These are phyloP conservation scores for Polydrusus tereticollis DNA, from an alignment of 2,888 invertebrate genomes.

Conservation along the genomic window DNA sequence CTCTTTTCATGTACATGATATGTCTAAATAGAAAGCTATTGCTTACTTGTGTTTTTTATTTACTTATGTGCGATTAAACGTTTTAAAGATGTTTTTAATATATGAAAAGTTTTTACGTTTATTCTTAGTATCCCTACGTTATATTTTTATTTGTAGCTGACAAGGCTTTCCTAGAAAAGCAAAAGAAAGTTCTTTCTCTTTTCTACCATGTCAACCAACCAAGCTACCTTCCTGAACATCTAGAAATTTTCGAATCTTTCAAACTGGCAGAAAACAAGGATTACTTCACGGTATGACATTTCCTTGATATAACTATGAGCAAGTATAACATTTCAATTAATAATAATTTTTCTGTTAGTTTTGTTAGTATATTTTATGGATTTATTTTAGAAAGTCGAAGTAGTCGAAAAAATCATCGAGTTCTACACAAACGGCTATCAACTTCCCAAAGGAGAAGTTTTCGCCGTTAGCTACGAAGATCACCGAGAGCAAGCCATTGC, in stretches of 20 bases:
- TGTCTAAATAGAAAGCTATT: no score
- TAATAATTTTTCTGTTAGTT: no score
- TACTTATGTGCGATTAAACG: no score
- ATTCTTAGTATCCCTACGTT: neutral
- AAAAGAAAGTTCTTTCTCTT: conserved; percentile 69
- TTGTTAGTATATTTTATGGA: conserved; percentile 10
- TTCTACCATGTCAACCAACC: conserved; percentile 76
- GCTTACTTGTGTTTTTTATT: neutral
- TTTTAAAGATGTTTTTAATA: no score
- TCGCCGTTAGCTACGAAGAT: conserved; percentile 73
- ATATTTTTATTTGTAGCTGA: conserved; percentile 47
- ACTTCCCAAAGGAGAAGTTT: conserved; percentile 73
- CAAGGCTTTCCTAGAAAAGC: conserved; percentile 51
- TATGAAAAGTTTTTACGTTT: neutral
- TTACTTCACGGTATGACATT: conserved; percentile 65
- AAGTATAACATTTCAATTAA: neutral
- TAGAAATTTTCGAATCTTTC: conserved; percentile 72
- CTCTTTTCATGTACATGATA: no score
- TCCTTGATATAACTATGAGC: neutral
- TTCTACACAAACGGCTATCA: conserved; percentile 69
- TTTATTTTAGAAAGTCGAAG: conserved; percentile 69
- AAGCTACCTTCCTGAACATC: conserved; percentile 69
- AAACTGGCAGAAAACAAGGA: conserved; percentile 72
- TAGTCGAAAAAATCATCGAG: conserved; percentile 71
- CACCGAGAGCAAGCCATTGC: conserved; percentile 75